phyloP scores from a whole-genome alignment of 2,113 vertebrate genomes.

The Percopsis transmontana region DNA sequence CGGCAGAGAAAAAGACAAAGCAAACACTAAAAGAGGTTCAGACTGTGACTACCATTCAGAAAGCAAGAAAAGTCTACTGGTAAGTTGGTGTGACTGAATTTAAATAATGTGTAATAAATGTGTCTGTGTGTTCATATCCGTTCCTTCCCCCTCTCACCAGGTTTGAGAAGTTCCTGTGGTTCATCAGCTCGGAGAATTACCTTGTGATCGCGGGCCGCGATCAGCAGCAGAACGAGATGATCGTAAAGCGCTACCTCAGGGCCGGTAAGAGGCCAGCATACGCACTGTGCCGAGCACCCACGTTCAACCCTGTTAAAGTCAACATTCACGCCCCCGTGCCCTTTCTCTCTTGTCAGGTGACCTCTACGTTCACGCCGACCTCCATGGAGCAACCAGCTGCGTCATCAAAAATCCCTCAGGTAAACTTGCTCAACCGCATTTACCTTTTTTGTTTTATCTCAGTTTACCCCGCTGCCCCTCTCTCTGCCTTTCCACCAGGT shows the following conservation, averaged over 20 bases:
- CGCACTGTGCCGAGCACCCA: background rate
- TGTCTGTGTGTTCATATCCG: background rate
- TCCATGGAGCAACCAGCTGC: constrained; percentile 96
- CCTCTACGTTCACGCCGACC: constrained; percentile 93
- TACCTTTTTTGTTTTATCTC: background rate
- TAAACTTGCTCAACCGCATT: constrained; percentile 53
- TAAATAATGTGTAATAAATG: background rate
- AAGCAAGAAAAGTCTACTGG: constrained; percentile 98
- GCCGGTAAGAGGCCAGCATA: constrained; percentile 74
- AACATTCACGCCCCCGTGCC: background rate
- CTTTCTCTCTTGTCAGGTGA: constrained; percentile 80
- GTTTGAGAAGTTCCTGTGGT: constrained; percentile 99
- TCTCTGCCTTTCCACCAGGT: constrained; percentile 68
- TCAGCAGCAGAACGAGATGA: constrained; percentile 98
- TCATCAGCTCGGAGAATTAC: constrained; percentile 97
- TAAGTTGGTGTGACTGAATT: constrained; percentile 61
- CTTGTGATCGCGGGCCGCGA: constrained; percentile 94
- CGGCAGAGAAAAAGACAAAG: constrained; percentile 98
- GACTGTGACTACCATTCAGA: constrained; percentile 95
- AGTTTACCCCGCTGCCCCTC: background rate
- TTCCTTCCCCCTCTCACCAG: constrained; percentile 65
- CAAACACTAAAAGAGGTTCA: constrained; percentile 96
- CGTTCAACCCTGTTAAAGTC: background rate
- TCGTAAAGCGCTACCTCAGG: constrained; percentile 92
- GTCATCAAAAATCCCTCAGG: constrained; percentile 95